Evolutionary conservation across 1,140 invertebrate species (phyloP).

Genomic region (Drosophila orosa): DNA sequence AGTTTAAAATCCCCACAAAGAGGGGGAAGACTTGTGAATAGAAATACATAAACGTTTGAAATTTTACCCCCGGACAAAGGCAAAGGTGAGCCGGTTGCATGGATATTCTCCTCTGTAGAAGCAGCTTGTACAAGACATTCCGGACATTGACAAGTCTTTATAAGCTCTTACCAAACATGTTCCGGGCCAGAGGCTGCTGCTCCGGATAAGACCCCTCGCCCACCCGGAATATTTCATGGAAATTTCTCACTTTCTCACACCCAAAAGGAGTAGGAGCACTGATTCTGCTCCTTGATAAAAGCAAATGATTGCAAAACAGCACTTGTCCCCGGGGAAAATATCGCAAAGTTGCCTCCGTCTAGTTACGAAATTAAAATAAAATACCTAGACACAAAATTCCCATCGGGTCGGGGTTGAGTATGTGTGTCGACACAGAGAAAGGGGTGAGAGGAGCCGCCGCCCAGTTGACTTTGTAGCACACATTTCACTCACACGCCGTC

Average conservation of each 20-base stretch:
- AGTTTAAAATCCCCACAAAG: constrained; percentile 3
- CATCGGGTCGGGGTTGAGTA: background rate
- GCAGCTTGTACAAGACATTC: constrained; percentile 14
- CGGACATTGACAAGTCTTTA: constrained; percentile 15
- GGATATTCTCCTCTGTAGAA: background rate
- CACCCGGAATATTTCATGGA: constrained; percentile 29
- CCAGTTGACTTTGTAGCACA: constrained; percentile 22
- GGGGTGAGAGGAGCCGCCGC: background rate
- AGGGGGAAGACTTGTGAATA: constrained; percentile 1
- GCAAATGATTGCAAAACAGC: constrained; percentile 50
- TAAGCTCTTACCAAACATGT: constrained; percentile 21
- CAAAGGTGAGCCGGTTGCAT: constrained; percentile 15
- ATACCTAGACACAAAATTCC: constrained; percentile 27
- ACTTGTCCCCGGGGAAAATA: constrained; percentile 36
- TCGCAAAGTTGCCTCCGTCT: constrained; percentile 9
- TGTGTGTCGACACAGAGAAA: background rate
- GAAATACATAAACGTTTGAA: constrained; percentile 4
- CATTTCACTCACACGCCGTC: constrained; percentile 12
- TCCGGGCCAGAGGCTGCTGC: constrained; percentile 9
- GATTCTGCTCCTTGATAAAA: constrained; percentile 15
- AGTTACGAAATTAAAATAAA: constrained; percentile 40
- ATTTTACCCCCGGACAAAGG: background rate
- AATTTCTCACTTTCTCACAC: constrained; percentile 27
- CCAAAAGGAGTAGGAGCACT: background rate
- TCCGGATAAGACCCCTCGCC: constrained; percentile 9